Conservation (phyloP, 2,888 invertebrate species). For the Philaethria dido region DNA sequence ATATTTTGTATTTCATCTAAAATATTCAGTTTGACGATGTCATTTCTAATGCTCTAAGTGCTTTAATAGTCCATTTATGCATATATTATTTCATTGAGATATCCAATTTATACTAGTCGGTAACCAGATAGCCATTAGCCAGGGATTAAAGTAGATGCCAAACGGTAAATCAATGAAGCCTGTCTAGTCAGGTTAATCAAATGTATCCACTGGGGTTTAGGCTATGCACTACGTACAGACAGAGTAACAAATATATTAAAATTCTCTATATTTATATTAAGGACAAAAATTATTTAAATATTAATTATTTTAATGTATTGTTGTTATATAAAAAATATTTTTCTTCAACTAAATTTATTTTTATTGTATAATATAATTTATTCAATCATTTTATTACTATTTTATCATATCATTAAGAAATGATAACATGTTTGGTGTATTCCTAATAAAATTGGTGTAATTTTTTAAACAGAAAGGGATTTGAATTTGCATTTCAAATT, state of each 20-base stretch:
- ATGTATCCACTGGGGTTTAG: slow-evolving; percentile 76
- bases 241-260: slow-evolving; percentile 40
- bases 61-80: neutral
- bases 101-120: slow-evolving; percentile 42
- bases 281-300: neutral
- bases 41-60: neutral
- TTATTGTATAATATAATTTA: too few species aligned
- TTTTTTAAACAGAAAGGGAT: too few species aligned
- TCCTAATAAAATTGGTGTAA: too few species aligned
- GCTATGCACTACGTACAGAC: slow-evolving; percentile 63
- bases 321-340: too few species aligned
- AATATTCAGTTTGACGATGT: neutral
- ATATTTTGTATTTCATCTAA: neutral
- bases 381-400: too few species aligned
- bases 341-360: too few species aligned
- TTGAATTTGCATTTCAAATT: too few species aligned
- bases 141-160: slow-evolving; percentile 76
- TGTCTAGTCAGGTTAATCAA: slow-evolving; percentile 83
- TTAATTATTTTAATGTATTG: too few species aligned
- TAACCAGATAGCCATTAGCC: slow-evolving; percentile 59
- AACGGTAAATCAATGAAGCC: slow-evolving; percentile 81
- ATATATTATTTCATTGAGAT: slow-evolving; percentile 21
- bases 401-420: too few species aligned
- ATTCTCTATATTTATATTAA: slow-evolving; percentile 3
- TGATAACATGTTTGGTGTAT: too few species aligned